Evolutionary conservation across 2,888 invertebrate genomes (phyloP).

Genomic region (Apodemia duryi): DNA sequence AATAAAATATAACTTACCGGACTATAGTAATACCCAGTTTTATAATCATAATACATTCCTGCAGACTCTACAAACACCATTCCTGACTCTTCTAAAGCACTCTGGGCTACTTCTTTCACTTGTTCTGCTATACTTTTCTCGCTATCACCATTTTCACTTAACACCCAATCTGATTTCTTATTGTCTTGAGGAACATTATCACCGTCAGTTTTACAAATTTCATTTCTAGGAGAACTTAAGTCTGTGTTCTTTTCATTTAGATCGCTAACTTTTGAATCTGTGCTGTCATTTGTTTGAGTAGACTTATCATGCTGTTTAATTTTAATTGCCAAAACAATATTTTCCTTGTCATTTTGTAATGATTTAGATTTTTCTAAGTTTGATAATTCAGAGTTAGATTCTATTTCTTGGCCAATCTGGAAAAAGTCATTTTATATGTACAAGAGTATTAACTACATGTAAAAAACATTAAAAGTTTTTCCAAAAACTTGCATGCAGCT

Average conservation of each 20-base stretch:
- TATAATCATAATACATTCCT: constrained; percentile 93
- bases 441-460: too few relatives aligned
- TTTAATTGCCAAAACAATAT: constrained; percentile 16
- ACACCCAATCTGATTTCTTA: constrained; percentile 43
- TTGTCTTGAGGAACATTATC: constrained; percentile 23
- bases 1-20: constrained; percentile 79
- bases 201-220: constrained; percentile 22
- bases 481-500: too few relatives aligned
- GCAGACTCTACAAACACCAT: constrained; percentile 93
- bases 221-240: constrained; percentile 14
- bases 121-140: constrained; percentile 83
- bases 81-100: constrained; percentile 85
- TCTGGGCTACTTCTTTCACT: constrained; percentile 87
- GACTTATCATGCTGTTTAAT: constrained; percentile 27
- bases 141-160: constrained; percentile 39
- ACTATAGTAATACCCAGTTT: constrained; percentile 94
- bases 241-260: constrained; percentile 3
- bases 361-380: neutral
- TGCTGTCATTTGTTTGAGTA: constrained; percentile 40
- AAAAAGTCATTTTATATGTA: constrained; percentile 22
- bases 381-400: neutral
- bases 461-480: too few relatives aligned
- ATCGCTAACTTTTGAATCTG: constrained; percentile 16
- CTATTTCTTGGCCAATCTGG: neutral
- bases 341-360: constrained; percentile 2